Percentiles rank a stretch among this genome's conserved stretches.
phyloP scores from a whole-genome alignment of 1,140 invertebrate species.

The Bombus affinis region DNA sequence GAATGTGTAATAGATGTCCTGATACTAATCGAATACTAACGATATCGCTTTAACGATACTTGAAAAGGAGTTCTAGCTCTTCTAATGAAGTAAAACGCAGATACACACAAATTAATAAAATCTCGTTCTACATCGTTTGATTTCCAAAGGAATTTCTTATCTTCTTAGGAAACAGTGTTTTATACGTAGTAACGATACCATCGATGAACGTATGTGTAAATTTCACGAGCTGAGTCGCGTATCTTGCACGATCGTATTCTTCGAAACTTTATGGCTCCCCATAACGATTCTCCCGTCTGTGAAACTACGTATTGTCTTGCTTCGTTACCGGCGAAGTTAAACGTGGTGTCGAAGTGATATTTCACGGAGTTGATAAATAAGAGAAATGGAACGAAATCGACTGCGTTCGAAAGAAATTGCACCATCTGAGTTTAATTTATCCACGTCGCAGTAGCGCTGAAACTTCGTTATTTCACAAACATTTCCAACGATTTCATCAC shows the following conservation, averaged over 20 bases:
- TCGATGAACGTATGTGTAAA: neutral
- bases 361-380: neutral
- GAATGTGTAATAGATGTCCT: too few relatives aligned
- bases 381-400: neutral
- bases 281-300: neutral
- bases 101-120: too few relatives aligned
- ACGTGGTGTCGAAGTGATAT: too few relatives aligned
- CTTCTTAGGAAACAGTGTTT: too few relatives aligned
- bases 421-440: neutral
- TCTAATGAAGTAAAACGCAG: too few relatives aligned
- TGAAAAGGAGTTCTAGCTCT: too few relatives aligned
- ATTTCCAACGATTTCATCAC: neutral
- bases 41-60: too few relatives aligned
- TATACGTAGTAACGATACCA: neutral
- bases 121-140: too few relatives aligned
- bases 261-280: neutral
- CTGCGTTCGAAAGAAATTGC: neutral
- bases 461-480: neutral
- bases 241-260: too few relatives aligned
- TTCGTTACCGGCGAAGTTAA: too few relatives aligned
- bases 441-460: neutral
- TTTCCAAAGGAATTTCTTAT: too few relatives aligned
- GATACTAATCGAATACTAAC: too few relatives aligned
- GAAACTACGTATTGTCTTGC: neutral
- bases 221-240: neutral